phyloP scores from a whole-genome alignment of 2,797 vertebrate genomes.

The Austrolebias charrua region DNA sequence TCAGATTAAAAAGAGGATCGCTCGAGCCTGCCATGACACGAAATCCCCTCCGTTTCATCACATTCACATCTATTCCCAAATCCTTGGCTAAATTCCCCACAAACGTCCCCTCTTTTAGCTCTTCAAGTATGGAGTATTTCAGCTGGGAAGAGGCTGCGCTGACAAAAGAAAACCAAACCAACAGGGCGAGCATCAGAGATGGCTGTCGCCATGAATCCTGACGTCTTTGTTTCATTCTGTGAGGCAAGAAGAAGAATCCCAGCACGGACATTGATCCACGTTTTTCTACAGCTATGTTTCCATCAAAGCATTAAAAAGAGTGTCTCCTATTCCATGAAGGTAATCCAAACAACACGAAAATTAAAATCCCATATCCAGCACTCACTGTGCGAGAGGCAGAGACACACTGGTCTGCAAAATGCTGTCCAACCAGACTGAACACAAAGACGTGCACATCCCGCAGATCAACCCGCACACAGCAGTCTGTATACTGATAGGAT shows the following conservation, averaged over 20 bases:
- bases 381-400: too few relatives aligned
- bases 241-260: not conserved
- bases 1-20: constrained; percentile 56
- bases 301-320: not conserved
- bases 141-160: constrained; percentile 57
- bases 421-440: not conserved
- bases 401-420: not conserved
- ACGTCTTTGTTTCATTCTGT: constrained; percentile 59
- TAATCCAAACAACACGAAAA: not conserved
- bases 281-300: not conserved
- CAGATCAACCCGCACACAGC: not conserved
- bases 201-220: constrained; percentile 9
- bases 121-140: constrained; percentile 74
- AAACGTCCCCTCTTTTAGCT: constrained; percentile 73
- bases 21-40: constrained; percentile 55
- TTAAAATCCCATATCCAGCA: not conserved
- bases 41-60: constrained; percentile 72
- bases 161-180: constrained; percentile 34
- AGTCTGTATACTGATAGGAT: constrained; percentile 17
- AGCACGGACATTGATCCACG: not conserved
- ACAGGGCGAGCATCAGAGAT: not conserved
- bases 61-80: constrained; percentile 67
- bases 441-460: constrained; percentile 3
- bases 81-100: constrained; percentile 81
- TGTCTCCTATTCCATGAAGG: not conserved